Evolutionary conservation across 2,113 vertebrate genomes (phyloP), one percentile per base, ranked within the genome.

Genomic region (Varanus komodoensis): DNA sequence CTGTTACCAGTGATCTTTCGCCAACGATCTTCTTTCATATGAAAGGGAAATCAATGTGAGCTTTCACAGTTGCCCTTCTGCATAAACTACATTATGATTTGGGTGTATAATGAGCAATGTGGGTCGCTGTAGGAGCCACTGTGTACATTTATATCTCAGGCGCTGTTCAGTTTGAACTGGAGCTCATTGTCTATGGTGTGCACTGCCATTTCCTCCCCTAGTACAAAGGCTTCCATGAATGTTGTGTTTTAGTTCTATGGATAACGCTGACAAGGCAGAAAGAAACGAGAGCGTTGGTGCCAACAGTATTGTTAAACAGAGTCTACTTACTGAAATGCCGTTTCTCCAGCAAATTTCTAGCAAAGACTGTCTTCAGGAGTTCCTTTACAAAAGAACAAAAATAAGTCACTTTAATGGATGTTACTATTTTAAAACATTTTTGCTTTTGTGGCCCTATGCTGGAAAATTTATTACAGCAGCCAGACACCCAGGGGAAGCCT

Each of bases 41-140:
- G 93, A 90, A 82, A 90, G 44, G 89, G 92, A 89, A 93, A 95
- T 95, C 64, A 89, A 91, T 78, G 95, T 87, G 91, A 19, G 2
- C 86, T 0, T 6, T 74, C 21, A 68, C 6, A 1, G 25, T 1
- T 6, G 0, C 81, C 34, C 64, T 91, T 88, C 52, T 80, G 64
- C 48, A 27, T 64, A 57, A 75, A 34, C 8, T 57, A 2, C 1
- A 0, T 32, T 44, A 68, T n/a, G 69, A 81, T 61, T 32, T 29
- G 54, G 83, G 50, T 86, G n/a, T 52, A 64, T 86, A 86, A 80
- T n/a, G 23, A 75, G 61, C 0, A 11, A 48, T 44, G n/a, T 1
- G 52, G 77, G 67, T 44, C 44, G 67, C 34, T 14, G 54, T 54
- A 89, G 79, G 83, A 82, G 77, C 54, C 23, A 34, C 83, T 74